Evolutionary conservation across 1,140 invertebrate species (phyloP).

Genomic region (Apis laboriosa): DNA sequence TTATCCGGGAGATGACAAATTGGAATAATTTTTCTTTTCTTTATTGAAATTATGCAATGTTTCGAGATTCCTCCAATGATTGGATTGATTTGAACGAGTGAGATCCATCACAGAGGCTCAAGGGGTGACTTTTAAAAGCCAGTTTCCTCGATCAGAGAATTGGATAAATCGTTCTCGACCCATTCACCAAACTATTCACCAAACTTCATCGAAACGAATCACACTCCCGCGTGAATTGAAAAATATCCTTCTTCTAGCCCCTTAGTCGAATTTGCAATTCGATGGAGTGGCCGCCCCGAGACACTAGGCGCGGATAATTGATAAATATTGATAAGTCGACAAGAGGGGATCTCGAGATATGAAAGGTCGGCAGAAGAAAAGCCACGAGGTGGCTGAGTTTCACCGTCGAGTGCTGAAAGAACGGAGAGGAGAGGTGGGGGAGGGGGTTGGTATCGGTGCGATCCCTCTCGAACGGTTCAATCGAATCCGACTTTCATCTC

Average conservation of each 20-base stretch:
- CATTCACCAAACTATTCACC: no score
- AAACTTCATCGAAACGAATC: no score
- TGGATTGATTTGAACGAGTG: no score
- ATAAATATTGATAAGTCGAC: conserved; percentile 43
- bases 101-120: no score
- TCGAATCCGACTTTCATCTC: conserved; percentile 56
- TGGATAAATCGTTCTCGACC: no score
- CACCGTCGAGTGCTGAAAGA: conserved; percentile 19
- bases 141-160: no score
- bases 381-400: conserved; percentile 14
- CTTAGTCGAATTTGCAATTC: conserved; percentile 12
- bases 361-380: conserved; percentile 27
- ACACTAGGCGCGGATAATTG: conserved; percentile 38
- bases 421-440: background rate
- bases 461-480: conserved; percentile 52
- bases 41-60: no score
- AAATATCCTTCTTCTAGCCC: background rate
- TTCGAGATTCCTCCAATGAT: no score
- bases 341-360: conserved; percentile 34
- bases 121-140: no score
- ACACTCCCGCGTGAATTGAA: background rate
- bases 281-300: background rate
- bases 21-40: no score
- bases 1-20: no score
- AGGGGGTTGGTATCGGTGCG: background rate